Evolutionary conservation across 1,140 invertebrate species (phyloP), one percentile per base, ranked within the genome.

Genomic region (Atta colombica): DNA sequence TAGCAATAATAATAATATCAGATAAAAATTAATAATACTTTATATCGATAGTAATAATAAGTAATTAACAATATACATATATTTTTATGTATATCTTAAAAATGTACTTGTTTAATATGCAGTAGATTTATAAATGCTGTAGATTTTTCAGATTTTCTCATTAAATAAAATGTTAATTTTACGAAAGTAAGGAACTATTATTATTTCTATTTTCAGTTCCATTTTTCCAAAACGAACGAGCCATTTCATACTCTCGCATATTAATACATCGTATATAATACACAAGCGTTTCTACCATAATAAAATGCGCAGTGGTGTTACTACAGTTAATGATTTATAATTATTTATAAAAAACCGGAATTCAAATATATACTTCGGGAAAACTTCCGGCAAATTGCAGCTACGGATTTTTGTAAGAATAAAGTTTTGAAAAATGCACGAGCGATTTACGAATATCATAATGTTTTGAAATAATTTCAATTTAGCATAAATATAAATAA

Each of bases 161-260:
- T 53, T 39, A 80, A 80, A 68, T 66, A 66, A 53, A 80, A 68
- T 66, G 12, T n/a, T 25, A 3, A 25, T 53, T 80, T 35, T 55
- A 39, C 45, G 31, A 55, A 14, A 18, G 49, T 53, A 80, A 68
- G 31, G 25, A 69, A 51, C 14, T 55, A 39, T 80, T 68, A 68
- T 80, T 69, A 68, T 80, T 80, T 80, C n/a, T 68, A 80, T 49
- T 51, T 53, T 66, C 14, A 66, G 28, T 68, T 80, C 63, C 49
- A 66, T 35, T 77, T 77, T 49, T 80, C 28, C 39, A 8, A 45
- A 45, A 45, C 2, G n/a, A 80, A 80, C 49, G 77, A 80, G 51
- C 63, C 39, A 45, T 69, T 55, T 16, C n/a, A 80, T n/a, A 39
- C 55, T 80, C 68, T 10, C 35, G n/a, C 49, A n/a, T 66, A 55